Conservation (phyloP, 2,797 vertebrate species). For the Typhlichthys eigenmanni region DNA sequence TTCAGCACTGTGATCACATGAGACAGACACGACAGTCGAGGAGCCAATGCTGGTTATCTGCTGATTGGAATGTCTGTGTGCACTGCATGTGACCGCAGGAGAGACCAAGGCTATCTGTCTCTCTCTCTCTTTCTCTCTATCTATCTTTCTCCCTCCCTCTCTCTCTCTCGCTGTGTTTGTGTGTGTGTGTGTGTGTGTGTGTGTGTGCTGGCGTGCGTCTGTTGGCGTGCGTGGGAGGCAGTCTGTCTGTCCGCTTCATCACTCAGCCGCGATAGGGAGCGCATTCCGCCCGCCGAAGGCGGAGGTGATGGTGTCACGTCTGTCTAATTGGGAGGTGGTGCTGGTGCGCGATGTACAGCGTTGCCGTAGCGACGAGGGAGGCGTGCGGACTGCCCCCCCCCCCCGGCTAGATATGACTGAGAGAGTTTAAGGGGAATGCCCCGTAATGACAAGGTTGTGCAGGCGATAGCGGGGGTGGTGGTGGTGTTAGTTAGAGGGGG, state of each 20-base stretch:
- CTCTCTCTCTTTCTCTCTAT: constrained; percentile 21
- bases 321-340: constrained; percentile 68
- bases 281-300: constrained; percentile 55
- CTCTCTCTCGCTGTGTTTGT: constrained; percentile 1
- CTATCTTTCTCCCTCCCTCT: constrained; percentile 42
- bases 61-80: constrained; percentile 55
- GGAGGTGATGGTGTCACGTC: constrained; percentile 61
- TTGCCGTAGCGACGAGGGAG: constrained; percentile 61
- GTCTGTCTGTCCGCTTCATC: constrained; percentile 54
- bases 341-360: constrained; percentile 48
- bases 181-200: constrained; percentile 9
- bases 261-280: constrained; percentile 37
- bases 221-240: constrained; percentile 34
- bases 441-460: constrained; percentile 70
- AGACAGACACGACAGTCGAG: constrained; percentile 19
- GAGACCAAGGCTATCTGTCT: constrained; percentile 55
- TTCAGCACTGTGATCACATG: constrained; percentile 55
- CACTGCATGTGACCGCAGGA: constrained; percentile 55
- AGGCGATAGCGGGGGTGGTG: constrained; percentile 53
- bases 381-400: constrained; percentile 7
- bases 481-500: constrained; percentile 32
- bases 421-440: constrained; percentile 70
- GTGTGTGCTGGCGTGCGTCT: constrained; percentile 17
- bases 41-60: constrained; percentile 56
- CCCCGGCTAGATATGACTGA: constrained; percentile 50